These are phyloP conservation scores for Setipinna tenuifilis DNA, from an alignment of 2,797 vertebrate species.

Conservation along the genomic window DNA sequence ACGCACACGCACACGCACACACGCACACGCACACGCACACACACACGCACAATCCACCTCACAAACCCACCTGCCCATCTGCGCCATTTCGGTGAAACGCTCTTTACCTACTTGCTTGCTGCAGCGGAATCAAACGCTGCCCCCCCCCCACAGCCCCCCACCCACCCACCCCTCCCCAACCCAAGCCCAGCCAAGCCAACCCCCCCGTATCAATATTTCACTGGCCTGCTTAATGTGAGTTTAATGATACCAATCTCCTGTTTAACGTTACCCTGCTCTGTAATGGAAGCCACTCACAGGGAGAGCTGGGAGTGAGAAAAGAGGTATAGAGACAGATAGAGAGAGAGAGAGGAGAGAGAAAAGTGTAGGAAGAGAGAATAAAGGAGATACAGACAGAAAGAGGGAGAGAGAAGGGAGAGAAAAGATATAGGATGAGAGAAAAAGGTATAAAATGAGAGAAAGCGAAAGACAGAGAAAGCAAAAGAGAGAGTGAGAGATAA, in stretches of 20 bases:
- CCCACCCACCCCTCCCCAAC: no score
- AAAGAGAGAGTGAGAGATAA: no score
- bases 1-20: background rate
- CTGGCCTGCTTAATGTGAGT: slow-evolving; percentile 56
- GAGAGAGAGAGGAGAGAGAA: background rate
- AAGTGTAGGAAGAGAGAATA: background rate
- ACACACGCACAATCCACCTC: background rate
- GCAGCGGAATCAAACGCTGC: slow-evolving; percentile 44
- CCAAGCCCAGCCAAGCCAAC: slow-evolving; percentile 9
- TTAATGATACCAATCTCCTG: slow-evolving; percentile 61
- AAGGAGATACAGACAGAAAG: slow-evolving; percentile 44
- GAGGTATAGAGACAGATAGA: slow-evolving; percentile 16
- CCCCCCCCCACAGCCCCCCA: no score
- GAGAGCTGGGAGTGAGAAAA: slow-evolving; percentile 26
- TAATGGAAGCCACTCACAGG: slow-evolving; percentile 52
- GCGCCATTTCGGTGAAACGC: slow-evolving; percentile 42
- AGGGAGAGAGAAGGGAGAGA: slow-evolving; percentile 56
- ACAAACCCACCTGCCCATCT: slow-evolving; percentile 22
- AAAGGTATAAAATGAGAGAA: background rate
- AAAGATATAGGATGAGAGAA: background rate
- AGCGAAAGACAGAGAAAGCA: no score
- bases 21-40: background rate
- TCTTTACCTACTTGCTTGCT: slow-evolving; percentile 46
- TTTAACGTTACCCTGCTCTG: slow-evolving; percentile 55
- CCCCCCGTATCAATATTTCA: slow-evolving; percentile 55